Evolutionary conservation across 2,888 invertebrate genomes (phyloP).

Genomic region (Melanostoma mellinum): DNA sequence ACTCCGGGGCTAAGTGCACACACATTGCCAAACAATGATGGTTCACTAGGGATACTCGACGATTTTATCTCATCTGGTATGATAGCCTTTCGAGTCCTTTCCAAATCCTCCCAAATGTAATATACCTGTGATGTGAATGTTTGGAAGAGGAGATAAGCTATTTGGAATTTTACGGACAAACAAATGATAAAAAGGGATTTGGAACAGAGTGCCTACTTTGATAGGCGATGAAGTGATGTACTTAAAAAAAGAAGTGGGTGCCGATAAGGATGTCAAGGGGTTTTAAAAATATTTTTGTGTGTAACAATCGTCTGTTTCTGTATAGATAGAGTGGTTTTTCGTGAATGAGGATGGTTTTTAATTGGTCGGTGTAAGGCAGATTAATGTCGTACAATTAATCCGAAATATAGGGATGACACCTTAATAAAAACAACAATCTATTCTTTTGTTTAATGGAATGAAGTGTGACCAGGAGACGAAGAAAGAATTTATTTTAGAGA

Average conservation of each 20-base stretch:
- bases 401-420: constrained; percentile 31
- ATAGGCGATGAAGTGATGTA: constrained; percentile 43
- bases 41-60: constrained; percentile 34
- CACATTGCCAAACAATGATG: constrained; percentile 17
- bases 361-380: constrained; percentile 10
- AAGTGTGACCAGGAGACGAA: too few species aligned
- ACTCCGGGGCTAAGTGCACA: constrained; percentile 37
- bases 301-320: background rate
- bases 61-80: constrained; percentile 42
- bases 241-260: constrained; percentile 14
- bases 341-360: constrained; percentile 26
- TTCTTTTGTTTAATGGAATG: too few species aligned
- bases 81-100: constrained; percentile 32
- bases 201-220: background rate
- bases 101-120: constrained; percentile 22
- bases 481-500: too few species aligned
- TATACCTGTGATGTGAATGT: constrained; percentile 46
- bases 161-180: constrained; percentile 46
- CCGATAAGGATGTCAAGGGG: constrained; percentile 35
- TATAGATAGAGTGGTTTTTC: constrained; percentile 5
- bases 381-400: constrained; percentile 31
- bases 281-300: constrained; percentile 9
- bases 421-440: background rate
- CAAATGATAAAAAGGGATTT: constrained; percentile 49
- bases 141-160: constrained; percentile 20